These are phyloP conservation scores for Amphilophus citrinellus DNA, from an alignment of 2,113 vertebrate species.

Conservation along the genomic window DNA sequence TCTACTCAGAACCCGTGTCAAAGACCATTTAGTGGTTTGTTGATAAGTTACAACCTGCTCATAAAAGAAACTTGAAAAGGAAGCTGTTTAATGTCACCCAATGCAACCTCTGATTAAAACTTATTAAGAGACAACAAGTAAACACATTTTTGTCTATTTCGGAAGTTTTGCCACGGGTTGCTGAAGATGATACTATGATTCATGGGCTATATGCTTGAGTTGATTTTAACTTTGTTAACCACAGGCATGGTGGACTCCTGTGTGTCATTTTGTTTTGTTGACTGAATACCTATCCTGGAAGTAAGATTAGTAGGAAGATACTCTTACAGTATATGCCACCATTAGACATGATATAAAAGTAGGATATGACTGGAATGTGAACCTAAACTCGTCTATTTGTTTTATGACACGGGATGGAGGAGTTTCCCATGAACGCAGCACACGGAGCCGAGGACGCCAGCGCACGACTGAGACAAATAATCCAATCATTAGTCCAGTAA, in stretches of 20 bases:
- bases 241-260: neutral
- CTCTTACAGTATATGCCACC: neutral
- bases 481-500: conserved; percentile 55
- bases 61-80: neutral
- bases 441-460: neutral
- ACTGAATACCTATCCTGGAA: neutral
- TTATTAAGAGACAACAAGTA: too few relatives aligned
- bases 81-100: neutral
- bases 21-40: neutral
- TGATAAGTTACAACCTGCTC: neutral
- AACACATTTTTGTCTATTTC: neutral
- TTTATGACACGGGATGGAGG: neutral
- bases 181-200: neutral
- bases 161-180: neutral
- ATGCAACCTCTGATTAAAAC: neutral
- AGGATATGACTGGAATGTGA: neutral
- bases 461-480: conserved; percentile 60
- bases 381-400: neutral
- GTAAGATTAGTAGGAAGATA: neutral
- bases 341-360: neutral
- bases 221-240: neutral
- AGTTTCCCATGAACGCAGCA: conserved; percentile 52
- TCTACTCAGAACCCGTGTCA: neutral
- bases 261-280: neutral
- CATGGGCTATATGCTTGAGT: neutral